These are phyloP conservation scores for Germaria angustata DNA, from an alignment of 2,888 invertebrate species.

Conservation along the genomic window DNA sequence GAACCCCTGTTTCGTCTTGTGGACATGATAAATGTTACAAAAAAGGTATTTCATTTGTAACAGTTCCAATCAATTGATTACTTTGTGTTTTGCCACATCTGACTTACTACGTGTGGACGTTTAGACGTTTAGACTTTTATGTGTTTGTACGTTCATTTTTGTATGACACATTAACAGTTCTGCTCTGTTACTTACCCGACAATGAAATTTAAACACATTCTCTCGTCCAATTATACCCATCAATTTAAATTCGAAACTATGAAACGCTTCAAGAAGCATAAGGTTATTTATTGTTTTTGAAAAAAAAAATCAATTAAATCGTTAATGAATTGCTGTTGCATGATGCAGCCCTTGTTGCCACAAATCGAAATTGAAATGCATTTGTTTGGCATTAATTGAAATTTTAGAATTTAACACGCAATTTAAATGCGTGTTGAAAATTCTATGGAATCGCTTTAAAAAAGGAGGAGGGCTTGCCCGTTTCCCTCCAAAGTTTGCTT, in stretches of 20 bases:
- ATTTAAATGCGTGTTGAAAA: neutral
- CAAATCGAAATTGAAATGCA: neutral
- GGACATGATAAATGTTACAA: neutral
- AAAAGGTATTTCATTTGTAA: slow-evolving; percentile 33
- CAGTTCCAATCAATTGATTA: slow-evolving; percentile 64
- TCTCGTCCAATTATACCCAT: neutral
- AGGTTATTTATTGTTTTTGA: slow-evolving; percentile 4
- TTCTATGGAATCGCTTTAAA: neutral
- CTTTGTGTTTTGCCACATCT: slow-evolving; percentile 18
- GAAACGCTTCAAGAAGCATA: neutral
- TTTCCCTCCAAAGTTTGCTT: slow-evolving; percentile 5
- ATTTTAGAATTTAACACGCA: slow-evolving; percentile 20
- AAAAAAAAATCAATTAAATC: slow-evolving; percentile 27
- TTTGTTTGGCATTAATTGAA: slow-evolving; percentile 31
- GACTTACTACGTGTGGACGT: neutral
- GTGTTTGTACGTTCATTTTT: slow-evolving; percentile 43
- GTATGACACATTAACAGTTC: slow-evolving; percentile 58
- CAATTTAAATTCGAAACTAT: slow-evolving; percentile 51
- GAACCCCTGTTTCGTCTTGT: slow-evolving; percentile 19
- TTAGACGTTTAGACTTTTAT: neutral
- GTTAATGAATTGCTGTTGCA: slow-evolving; percentile 23
- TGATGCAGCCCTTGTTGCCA: slow-evolving; percentile 1
- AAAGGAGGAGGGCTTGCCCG: slow-evolving; percentile 20
- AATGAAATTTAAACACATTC: neutral
- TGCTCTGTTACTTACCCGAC: slow-evolving; percentile 57